Conservation (phyloP, 2,797 vertebrate genomes). For the Eupleurogrammus muticus region DNA sequence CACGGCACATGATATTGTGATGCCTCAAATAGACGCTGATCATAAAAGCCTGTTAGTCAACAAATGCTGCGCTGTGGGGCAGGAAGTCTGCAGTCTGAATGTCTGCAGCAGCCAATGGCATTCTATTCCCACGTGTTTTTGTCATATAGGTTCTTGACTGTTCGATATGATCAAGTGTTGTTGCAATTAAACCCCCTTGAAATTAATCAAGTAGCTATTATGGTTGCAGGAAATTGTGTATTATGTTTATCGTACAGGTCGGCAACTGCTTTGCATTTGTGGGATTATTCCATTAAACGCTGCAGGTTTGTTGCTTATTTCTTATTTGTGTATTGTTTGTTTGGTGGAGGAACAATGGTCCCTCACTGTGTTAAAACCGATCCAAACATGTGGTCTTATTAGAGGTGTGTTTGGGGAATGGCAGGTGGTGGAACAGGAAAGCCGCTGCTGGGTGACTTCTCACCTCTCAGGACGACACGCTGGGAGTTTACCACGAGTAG, state of each 20-base stretch:
- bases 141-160: too few species aligned
- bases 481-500: conserved; percentile 47
- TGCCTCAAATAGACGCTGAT: conserved; percentile 46
- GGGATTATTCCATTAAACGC: too few species aligned
- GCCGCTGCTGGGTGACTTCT: conserved; percentile 35
- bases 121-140: too few species aligned
- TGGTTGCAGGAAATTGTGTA: too few species aligned
- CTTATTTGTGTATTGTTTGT: too few species aligned
- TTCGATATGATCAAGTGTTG: too few species aligned
- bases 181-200: too few species aligned
- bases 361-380: conserved; percentile 39
- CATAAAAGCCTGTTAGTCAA: conserved; percentile 51
- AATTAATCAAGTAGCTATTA: too few species aligned
- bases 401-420: conserved; percentile 50
- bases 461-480: conserved; percentile 31
- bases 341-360: neutral
- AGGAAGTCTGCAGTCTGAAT: conserved; percentile 47
- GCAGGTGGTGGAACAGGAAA: conserved; percentile 36
- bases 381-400: conserved; percentile 62
- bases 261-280: too few species aligned
- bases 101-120: too few species aligned
- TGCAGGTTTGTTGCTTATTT: too few species aligned
- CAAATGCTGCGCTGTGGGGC: conserved; percentile 44
- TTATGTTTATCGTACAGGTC: too few species aligned
- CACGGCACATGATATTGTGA: conserved; percentile 28